Evolutionary conservation across 1,140 invertebrate species (phyloP).

Genomic region (Sinella curviseta): DNA sequence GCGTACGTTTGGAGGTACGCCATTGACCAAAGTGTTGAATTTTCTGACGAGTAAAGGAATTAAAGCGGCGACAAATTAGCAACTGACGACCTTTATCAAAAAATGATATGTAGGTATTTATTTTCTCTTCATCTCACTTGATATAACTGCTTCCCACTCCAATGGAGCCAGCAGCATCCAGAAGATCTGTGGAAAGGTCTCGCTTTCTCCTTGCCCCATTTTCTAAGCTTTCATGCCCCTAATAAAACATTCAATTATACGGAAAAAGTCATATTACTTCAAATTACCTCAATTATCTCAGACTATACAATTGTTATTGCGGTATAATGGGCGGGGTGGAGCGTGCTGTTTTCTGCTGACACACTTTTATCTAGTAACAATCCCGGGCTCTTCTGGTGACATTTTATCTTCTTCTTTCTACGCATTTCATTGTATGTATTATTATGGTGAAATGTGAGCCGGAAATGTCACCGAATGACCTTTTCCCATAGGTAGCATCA

Average conservation of each 20-base stretch:
- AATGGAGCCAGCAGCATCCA: constrained; percentile 11
- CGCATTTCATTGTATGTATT: not conserved
- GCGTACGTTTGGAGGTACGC: constrained; percentile 35
- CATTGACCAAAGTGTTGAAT: constrained; percentile 32
- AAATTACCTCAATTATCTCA: no score
- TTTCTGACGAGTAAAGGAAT: constrained; percentile 14
- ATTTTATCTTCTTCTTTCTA: not conserved
- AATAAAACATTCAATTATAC: no score
- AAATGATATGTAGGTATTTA: not conserved
- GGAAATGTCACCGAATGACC: not conserved
- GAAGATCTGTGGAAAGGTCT: not conserved
- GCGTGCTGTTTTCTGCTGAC: no score
- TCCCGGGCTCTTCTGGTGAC: not conserved
- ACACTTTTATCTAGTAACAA: not conserved
- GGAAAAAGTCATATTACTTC: no score
- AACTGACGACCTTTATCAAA: not conserved
- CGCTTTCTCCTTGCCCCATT: not conserved
- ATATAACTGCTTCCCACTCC: constrained; percentile 7
- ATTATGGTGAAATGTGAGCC: not conserved
- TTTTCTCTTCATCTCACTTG: not conserved
- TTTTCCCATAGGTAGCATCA: no score
- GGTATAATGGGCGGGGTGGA: not conserved
- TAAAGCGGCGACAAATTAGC: not conserved
- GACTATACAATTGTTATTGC: not conserved
- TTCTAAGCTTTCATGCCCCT: not conserved